Percentiles rank a stretch among this genome's conserved stretches.
Conservation (phyloP, 2,797 vertebrate genomes). For the Microchirus variegatus region DNA sequence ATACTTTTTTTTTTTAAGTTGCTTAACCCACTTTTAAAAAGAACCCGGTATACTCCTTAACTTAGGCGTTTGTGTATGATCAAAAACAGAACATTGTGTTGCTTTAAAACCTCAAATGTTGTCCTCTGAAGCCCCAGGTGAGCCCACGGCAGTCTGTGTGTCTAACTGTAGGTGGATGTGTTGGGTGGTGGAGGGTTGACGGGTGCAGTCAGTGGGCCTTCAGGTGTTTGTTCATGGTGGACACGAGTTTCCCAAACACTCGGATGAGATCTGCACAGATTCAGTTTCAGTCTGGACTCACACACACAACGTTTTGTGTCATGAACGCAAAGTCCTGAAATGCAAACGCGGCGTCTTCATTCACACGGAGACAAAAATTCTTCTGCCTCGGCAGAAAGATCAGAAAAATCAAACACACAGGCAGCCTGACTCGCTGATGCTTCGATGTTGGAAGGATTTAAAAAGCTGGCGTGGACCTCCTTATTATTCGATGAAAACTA, state of each 20-base stretch:
- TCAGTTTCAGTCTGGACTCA: constrained; percentile 19
- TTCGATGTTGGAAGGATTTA: too few species aligned
- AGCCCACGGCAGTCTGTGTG: constrained; percentile 24
- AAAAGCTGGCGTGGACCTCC: too few species aligned
- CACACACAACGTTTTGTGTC: constrained; percentile 21
- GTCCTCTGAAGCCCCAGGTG: constrained; percentile 28
- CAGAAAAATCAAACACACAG: too few species aligned
- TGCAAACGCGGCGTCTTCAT: constrained; percentile 18
- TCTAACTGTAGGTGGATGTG: constrained; percentile 13
- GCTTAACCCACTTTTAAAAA: too few species aligned
- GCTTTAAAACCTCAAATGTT: neutral
- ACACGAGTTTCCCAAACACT: constrained; percentile 2
- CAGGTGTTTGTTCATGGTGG: constrained; percentile 18
- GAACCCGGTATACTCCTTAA: too few species aligned
- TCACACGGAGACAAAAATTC: neutral
- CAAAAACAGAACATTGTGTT: neutral
- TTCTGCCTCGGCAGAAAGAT: too few species aligned
- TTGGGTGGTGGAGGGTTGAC: constrained; percentile 28
- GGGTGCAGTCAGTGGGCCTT: constrained; percentile 13
- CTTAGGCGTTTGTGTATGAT: too few species aligned
- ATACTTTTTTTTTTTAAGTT: too few species aligned
- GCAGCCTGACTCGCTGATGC: too few species aligned
- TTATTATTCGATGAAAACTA: too few species aligned
- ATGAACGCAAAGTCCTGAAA: constrained; percentile 31
- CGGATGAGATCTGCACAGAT: constrained; percentile 17